Evolutionary conservation across 1,140 invertebrate genomes (phyloP), one percentile per base, ranked within the genome.

Genomic region (Dreissena rostriformis): DNA sequence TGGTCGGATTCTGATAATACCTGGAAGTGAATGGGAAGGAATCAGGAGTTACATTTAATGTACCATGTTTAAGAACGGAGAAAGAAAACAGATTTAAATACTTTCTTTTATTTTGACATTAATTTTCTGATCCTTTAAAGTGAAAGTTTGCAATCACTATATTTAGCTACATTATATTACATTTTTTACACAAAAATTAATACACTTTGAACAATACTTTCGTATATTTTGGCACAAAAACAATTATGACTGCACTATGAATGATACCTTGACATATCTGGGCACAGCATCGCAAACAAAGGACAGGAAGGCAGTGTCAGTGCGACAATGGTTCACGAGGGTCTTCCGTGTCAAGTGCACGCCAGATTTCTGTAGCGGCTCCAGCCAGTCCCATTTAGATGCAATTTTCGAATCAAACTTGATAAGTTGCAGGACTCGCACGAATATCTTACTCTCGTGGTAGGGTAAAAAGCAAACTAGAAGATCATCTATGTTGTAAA

Each of bases 371-470:
- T 93, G 96, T 0, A 97, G 84, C 0, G 95, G 92, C 26, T 94
- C 91, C 17, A 98, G 91, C 96, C 97, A 98, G 87, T 95, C 93
- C 97, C 97, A 98, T 79, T 95, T 95, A 67, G 95, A 95, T 52
- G 93, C 93, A 2, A 91, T 86, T 52, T 88, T 86, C 29, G 95
- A 92, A 53, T 95, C 94, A 17, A 98, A 91, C 67, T 96, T 94
- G 78, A 98, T 92, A 1, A 97, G 92, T 93, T 98, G 97, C 12
- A 98, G 90, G 76, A 97, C 94, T 78, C 97, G 95, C 0, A 97
- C 95, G 94, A 99, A 99, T 72, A 97, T 96, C 84, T 96, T 96
- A 22, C 97, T 97, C 88, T 98, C 97, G 93, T 98, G 97, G 91
- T 98, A 99, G 0, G 98, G 98, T 63, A 99, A 91, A 74, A 97